Evolutionary conservation across 1,140 invertebrate species (phyloP).

Genomic region (Aplysia californica): DNA sequence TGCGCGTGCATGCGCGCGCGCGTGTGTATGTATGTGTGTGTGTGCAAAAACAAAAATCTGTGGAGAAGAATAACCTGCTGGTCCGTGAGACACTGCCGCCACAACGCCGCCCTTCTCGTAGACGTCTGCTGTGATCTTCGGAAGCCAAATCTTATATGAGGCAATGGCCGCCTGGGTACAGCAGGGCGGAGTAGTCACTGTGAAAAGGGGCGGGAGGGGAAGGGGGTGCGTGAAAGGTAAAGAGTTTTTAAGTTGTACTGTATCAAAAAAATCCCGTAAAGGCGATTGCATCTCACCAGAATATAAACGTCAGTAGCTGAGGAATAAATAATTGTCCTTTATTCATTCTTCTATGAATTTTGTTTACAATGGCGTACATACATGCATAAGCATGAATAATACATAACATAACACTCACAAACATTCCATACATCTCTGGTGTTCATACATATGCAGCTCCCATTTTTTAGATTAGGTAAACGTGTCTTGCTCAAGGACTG

Average conservation of each 20-base stretch:
- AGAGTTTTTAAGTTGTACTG: neutral
- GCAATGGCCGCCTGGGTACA: conserved; percentile 55
- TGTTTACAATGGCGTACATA: neutral
- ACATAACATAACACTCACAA: neutral
- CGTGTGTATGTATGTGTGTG: neutral
- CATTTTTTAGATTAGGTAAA: too few relatives aligned
- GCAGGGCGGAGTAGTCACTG: conserved; percentile 47
- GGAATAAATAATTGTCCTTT: neutral
- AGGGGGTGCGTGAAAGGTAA: neutral
- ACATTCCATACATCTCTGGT: too few relatives aligned
- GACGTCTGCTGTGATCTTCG: conserved; percentile 34
- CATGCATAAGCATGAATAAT: neutral
- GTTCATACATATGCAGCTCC: too few relatives aligned
- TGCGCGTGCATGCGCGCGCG: too few relatives aligned
- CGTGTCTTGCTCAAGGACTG: too few relatives aligned
- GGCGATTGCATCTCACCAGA: neutral
- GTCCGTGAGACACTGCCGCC: conserved; percentile 53
- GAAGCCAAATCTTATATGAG: conserved; percentile 52
- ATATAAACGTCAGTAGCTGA: too few relatives aligned
- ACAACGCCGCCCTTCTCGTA: conserved; percentile 48
- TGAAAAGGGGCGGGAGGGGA: neutral
- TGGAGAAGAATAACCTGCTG: conserved; percentile 42
- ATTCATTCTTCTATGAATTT: neutral
- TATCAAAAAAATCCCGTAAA: neutral
- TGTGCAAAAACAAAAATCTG: neutral